Conservation (phyloP, 2,113 vertebrate genomes). For the Ranitomeya imitator region DNA sequence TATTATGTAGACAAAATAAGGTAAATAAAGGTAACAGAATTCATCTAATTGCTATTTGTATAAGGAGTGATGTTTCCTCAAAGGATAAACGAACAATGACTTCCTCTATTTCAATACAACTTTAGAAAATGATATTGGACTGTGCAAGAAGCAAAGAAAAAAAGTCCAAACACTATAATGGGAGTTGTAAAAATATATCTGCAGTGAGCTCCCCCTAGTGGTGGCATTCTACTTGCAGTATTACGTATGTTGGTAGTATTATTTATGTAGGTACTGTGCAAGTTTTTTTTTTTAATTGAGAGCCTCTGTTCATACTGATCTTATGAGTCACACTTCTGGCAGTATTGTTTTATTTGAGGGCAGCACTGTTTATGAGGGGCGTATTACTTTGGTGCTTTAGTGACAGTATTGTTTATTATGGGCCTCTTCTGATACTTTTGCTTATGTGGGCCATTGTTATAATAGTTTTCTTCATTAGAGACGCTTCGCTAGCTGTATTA, state of each 20-base stretch:
- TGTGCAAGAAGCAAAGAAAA: not conserved
- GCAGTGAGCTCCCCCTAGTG: not conserved
- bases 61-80: slow-evolving; percentile 14
- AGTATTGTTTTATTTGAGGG: not conserved
- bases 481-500: not conserved
- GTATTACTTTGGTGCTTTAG: not conserved
- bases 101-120: not conserved
- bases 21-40: not conserved
- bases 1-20: slow-evolving; percentile 11
- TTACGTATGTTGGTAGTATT: too few relatives aligned
- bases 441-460: too few relatives aligned
- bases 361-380: not conserved
- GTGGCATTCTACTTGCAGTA: not conserved
- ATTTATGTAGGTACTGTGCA: too few relatives aligned
- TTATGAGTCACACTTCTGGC: not conserved
- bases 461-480: not conserved
- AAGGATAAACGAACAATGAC: not conserved
- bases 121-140: not conserved
- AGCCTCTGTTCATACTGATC: not conserved
- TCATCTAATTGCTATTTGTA: slow-evolving; percentile 4
- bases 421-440: not conserved
- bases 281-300: too few relatives aligned
- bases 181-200: not conserved
- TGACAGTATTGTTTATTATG: not conserved
- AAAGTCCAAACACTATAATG: not conserved